Evolutionary conservation across 2,113 vertebrate species (phyloP), one percentile per base, ranked within the genome.

Genomic region (Serinus canaria): DNA sequence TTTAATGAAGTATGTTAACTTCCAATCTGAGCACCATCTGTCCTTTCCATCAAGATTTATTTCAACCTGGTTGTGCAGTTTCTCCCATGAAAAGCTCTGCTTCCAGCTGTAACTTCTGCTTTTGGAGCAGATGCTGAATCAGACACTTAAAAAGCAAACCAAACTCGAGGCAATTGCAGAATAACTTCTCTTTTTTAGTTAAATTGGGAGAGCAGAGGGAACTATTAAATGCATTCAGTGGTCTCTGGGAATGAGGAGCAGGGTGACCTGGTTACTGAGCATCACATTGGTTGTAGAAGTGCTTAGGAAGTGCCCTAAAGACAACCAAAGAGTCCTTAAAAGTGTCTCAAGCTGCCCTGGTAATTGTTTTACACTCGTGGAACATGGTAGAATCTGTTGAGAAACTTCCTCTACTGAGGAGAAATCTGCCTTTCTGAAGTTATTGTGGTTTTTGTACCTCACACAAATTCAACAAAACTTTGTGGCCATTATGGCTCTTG

Each of bases 1-100:
- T 99, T 99, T 98, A 99, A 99, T 93, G 99, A 99, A 99, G 99
- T 99, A 99, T 98, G 99, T 98, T 98, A 97, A 94, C 96, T 98
- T 98, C 96, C 91, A 96, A 97, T 93, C 95, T 95, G 18, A 92
- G 69, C 87, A 74, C 47, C 55, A 13, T 9, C 20, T 33, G 13
- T 25, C 3, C 9, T 46, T 35, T 28, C 44, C 37, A 13, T 55
- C 7, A 20, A 91, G 62, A 13, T 62, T 64, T 50, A 27, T 68
- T 77, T 86, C 49, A 43, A 4, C 24, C 2, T 49, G 16, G 3
- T 72, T 69, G 43, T 89, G 60, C 69, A 91, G 59, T 58, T 90
- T 69, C 49, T 89, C 20, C 69, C 55, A 0, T n/a, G 60, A n/a
- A 77, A 69, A 58, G 68, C 72, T 92, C 87, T 89, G 81, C 81